A percentile compares a stretch with the other conserved stretches of the same genome.
phyloP scores from a whole-genome alignment of 2,888 invertebrate genomes.

The Oxyscelio sp. region DNA sequence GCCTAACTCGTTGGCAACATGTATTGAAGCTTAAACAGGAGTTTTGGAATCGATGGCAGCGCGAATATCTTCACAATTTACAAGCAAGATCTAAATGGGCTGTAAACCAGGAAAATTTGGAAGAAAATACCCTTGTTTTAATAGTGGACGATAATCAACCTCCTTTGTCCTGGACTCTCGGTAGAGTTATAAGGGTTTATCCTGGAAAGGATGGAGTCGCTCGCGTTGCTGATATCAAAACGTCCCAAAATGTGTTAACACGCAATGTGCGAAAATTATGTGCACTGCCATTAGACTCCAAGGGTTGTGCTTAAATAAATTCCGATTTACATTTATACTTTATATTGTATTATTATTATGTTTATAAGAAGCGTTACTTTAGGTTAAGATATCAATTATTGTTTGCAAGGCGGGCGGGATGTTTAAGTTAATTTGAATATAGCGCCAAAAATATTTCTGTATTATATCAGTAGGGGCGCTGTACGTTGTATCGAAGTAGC shows the following conservation, averaged over 20 bases:
- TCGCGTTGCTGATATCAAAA: not conserved
- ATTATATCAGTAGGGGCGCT: no score
- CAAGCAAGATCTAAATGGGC: constrained; percentile 30
- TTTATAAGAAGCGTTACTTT: no score
- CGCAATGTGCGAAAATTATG: no score
- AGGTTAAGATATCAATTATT: no score
- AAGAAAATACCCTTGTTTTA: constrained; percentile 2
- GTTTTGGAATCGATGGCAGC: constrained; percentile 21
- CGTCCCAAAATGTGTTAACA: not conserved
- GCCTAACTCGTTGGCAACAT: not conserved
- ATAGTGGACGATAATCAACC: constrained; percentile 14
- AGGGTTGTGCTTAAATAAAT: no score
- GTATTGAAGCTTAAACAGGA: constrained; percentile 11
- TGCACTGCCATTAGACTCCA: no score
- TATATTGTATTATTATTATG: no score
- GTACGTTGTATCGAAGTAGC: no score
- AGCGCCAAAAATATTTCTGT: no score
- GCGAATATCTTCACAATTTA: constrained; percentile 25
- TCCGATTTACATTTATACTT: no score
- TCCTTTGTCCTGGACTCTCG: constrained; percentile 2
- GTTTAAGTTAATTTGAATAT: no score
- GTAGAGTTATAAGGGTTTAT: not conserved
- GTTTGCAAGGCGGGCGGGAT: no score
- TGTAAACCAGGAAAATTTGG: not conserved
- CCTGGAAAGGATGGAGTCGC: not conserved